Evolutionary conservation across 2,888 invertebrate species (phyloP).

Genomic region (Caenorhabditis plicata): DNA sequence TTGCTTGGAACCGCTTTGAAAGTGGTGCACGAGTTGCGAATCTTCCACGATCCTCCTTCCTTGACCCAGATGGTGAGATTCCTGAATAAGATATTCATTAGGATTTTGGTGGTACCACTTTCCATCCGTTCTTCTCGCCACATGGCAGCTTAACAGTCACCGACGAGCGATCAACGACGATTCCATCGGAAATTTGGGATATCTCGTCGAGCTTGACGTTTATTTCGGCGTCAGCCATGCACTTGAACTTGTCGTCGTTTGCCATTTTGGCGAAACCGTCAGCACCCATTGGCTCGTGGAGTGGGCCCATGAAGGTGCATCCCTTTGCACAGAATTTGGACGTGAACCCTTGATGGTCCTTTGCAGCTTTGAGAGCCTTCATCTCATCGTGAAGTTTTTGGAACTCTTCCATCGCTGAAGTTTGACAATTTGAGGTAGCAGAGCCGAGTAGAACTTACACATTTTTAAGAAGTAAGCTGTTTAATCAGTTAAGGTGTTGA

Average conservation of each 20-base stretch:
- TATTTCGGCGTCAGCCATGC: constrained; percentile 14
- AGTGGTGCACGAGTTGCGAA: constrained; percentile 31
- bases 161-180: constrained; percentile 24
- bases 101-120: too few relatives aligned
- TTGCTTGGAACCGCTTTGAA: constrained; percentile 15
- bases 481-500: too few relatives aligned
- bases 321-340: constrained; percentile 28
- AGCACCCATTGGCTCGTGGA: constrained; percentile 21
- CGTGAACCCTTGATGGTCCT: constrained; percentile 26
- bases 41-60: constrained; percentile 35
- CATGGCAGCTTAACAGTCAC: constrained; percentile 20
- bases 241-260: constrained; percentile 10
- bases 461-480: too few relatives aligned
- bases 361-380: constrained; percentile 12
- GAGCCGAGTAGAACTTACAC: too few relatives aligned
- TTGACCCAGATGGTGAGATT: constrained; percentile 31
- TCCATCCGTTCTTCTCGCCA: constrained; percentile 34
- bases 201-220: constrained; percentile 25
- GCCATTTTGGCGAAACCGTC: constrained; percentile 13
- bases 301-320: constrained; percentile 27
- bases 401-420: constrained; percentile 31
- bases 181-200: constrained; percentile 17
- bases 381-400: constrained; percentile 36
- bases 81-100: too few relatives aligned
- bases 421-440: too few relatives aligned